Conservation (phyloP, 2,113 vertebrate genomes). For the Callocephalon fimbriatum region DNA sequence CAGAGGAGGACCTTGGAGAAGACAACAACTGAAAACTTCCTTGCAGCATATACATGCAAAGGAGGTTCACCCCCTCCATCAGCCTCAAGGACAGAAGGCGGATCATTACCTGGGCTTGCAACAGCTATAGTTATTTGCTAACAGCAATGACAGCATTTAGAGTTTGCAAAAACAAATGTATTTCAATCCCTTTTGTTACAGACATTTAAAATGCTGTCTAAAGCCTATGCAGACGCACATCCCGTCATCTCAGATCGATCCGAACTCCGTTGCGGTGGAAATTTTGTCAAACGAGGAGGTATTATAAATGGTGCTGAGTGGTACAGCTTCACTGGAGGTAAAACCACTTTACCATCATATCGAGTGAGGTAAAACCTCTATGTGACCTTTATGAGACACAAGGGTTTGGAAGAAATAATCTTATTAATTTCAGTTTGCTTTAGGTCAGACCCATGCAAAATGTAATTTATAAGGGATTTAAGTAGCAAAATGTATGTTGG, state of each 20-base stretch:
- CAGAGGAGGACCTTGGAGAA: background rate
- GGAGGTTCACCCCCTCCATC: background rate
- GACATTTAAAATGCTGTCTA: slow-evolving; percentile 91
- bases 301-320: slow-evolving; percentile 95
- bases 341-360: slow-evolving; percentile 58
- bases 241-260: slow-evolving; percentile 89
- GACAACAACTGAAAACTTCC: background rate
- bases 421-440: background rate
- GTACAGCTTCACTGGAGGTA: slow-evolving; percentile 98
- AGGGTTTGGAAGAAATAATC: background rate
- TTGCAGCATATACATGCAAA: background rate
- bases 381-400: background rate
- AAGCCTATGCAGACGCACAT: slow-evolving; percentile 89
- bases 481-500: background rate
- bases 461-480: background rate
- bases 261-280: slow-evolving; percentile 90
- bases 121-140: background rate
- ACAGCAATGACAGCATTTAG: background rate
- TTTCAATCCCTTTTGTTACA: slow-evolving; percentile 34
- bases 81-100: rapidly evolving
- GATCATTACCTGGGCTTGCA: background rate
- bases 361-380: slow-evolving; percentile 61
- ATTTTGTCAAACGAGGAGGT: slow-evolving; percentile 85
- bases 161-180: background rate
- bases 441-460: background rate